phyloP scores from a whole-genome alignment of 1,140 invertebrate genomes.

The Leptinotarsa defecta region DNA sequence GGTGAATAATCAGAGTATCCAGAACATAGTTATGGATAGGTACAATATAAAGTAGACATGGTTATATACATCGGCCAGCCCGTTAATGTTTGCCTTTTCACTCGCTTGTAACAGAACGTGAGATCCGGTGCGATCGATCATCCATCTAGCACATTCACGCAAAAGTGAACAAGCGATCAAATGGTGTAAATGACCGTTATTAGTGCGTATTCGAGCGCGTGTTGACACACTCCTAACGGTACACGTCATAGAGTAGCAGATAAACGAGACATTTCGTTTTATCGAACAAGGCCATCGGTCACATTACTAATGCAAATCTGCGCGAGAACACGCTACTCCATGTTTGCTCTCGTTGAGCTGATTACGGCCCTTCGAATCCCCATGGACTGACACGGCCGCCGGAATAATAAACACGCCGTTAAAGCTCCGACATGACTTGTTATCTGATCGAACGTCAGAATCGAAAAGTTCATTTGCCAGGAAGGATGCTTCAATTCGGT shows the following conservation, averaged over 20 bases:
- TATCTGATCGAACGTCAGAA: slow-evolving; percentile 2
- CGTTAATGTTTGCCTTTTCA: too few relatives aligned
- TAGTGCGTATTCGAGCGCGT: slow-evolving; percentile 14
- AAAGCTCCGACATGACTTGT: neutral
- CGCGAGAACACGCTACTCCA: slow-evolving; percentile 37
- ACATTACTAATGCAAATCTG: slow-evolving; percentile 48
- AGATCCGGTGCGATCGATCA: neutral
- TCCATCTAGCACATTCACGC: neutral
- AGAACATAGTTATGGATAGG: too few relatives aligned
- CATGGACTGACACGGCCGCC: neutral
- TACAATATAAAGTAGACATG: too few relatives aligned
- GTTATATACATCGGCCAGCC: too few relatives aligned
- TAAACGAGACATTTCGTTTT: slow-evolving; percentile 39
- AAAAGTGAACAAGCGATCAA: neutral
- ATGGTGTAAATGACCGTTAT: neutral
- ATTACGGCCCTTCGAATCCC: slow-evolving; percentile 30
- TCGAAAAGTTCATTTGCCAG: neutral
- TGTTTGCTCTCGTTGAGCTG: slow-evolving; percentile 47
- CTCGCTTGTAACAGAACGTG: neutral
- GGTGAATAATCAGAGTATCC: too few relatives aligned
- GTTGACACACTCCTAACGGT: slow-evolving; percentile 36
- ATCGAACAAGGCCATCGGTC: slow-evolving; percentile 45
- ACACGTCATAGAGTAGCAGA: slow-evolving; percentile 28
- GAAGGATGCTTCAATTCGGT: neutral
- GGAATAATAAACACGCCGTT: slow-evolving; percentile 2